Evolutionary conservation across 2,797 vertebrate species (phyloP), one percentile per base, ranked within the genome.

Genomic region (Brachymystax lenok): DNA sequence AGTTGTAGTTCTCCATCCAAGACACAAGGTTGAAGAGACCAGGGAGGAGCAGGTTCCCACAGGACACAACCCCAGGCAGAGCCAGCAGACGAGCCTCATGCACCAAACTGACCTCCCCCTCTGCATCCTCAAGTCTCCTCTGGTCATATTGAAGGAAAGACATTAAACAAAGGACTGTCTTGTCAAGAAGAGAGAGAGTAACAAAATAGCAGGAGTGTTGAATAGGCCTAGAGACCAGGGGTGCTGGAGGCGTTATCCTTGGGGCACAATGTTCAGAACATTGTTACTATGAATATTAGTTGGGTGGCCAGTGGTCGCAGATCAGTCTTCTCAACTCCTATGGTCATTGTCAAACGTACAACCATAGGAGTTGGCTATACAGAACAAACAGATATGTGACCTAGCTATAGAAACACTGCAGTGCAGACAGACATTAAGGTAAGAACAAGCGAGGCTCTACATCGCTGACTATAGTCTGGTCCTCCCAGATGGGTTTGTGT

Each of bases 21-120:
- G 93, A 92, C 79, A 96, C 88, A 2, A 92, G 4, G 8, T 94
- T 94, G 91, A 94, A 97, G 71, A 98, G 21, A 52, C 91, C 93
- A 0, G 97, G 95, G 35, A 95, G 86, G n/a, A 95, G 69, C 2
- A 91, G 76, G 76, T 96, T 97, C 52, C 96, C 74, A 16, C 93
- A 71, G 0, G 94, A 95, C 74, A 97, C 95, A 13, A 93, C 64
- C 0, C 95, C 66, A 0, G 96, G 94, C 83, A 96, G 69, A 1
- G 79, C 71, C 81, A 98, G 85, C 79, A 94, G 88, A 3, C 76
- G 0, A 0, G 21, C 70, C 17, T 94, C 93, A 72, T 40, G 6
- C 7, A 74, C 1, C 1, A 1, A 0, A 8, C 0, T 2, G 16
- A 46, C 40, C 40, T 46, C 40, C 10, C 40, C 10, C 40, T 46